Evolutionary conservation across 2,797 vertebrate species (phyloP).

Genomic region (Aeoliscus strigatus): DNA sequence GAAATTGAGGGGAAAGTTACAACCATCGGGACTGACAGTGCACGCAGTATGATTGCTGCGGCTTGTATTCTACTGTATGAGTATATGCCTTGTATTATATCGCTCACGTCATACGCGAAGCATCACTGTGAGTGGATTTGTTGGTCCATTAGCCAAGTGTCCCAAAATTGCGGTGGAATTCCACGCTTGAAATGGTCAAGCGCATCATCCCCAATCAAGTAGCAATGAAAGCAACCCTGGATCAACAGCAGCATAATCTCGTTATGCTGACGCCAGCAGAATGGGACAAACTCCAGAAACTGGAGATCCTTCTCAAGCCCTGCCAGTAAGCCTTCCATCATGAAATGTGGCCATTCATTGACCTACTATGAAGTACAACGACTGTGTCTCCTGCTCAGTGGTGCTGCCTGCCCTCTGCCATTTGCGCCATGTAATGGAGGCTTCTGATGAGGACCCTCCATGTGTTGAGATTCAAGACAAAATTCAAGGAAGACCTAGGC

Average conservation of each 20-base stretch:
- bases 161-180: constrained; percentile 18
- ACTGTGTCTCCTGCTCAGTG: neutral
- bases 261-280: neutral
- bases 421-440: neutral
- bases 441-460: neutral
- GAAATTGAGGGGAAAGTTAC: no score
- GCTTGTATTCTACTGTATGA: neutral
- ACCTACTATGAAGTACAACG: no score
- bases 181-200: constrained; percentile 12
- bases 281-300: neutral
- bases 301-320: neutral
- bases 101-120: neutral
- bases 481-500: neutral
- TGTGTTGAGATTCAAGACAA: neutral
- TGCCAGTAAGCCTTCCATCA: neutral
- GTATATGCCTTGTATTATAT: neutral
- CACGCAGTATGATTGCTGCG: no score
- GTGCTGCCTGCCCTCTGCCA: constrained; percentile 1
- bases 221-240: neutral
- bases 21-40: no score
- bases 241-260: no score
- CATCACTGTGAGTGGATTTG: constrained; percentile 1
- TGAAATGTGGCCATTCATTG: no score
- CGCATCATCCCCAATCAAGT: neutral
- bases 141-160: neutral